Base-by-base conservation (phyloP, 2,797 vertebrate species). In the Denticeps clupeoides region DNA sequence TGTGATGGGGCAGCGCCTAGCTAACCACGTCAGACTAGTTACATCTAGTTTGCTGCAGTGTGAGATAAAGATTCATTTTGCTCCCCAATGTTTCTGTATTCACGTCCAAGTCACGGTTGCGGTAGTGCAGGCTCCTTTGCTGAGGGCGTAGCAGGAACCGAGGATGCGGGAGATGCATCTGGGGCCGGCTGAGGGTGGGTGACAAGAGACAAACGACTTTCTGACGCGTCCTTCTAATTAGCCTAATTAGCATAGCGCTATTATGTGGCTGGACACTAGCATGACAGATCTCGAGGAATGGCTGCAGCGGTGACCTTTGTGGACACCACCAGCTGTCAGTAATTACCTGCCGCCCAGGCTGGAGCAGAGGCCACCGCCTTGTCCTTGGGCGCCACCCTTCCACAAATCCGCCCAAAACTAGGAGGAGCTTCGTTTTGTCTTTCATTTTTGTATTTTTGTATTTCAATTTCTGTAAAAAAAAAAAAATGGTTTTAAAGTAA, bases 321-420 rank as follows among this genome's bases (percentile, higher is more conserved):
- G 75, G 82, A 83, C 82, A 82, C 69, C 79, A 73, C 78, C 83
- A 80, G 82, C 81, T 85, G 84, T 79, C 83, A 81, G 74, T 80
- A 83, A 83, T 87, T 85, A 85, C 74, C 75, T 73, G 47, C 60
- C 66, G 70, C 68, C 48, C 33, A 41, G 60, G 62, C 68, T 64
- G 46, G 24, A 56, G 62, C 58, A 63, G 57, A 53, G 32, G 59
- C 62, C 53, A 74, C 65, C 46, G 57, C 55, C 48, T 59, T 53
- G 73, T 74, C 70, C 79, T 80, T 74, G 67, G 66, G 67, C 57
- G 50, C 56, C 26, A 24, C 24, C 52, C 35, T 56, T 4, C 38
- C 37, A 4, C 52, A 47, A 21, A 47, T 33, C 13, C 24, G 18
- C 24, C 29, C 5, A 9, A 18, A 41, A 28, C 21, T n/a, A 15